These are phyloP conservation scores for Drosophila sucinea DNA, from an alignment of 1,140 invertebrate species.

Conservation along the genomic window DNA sequence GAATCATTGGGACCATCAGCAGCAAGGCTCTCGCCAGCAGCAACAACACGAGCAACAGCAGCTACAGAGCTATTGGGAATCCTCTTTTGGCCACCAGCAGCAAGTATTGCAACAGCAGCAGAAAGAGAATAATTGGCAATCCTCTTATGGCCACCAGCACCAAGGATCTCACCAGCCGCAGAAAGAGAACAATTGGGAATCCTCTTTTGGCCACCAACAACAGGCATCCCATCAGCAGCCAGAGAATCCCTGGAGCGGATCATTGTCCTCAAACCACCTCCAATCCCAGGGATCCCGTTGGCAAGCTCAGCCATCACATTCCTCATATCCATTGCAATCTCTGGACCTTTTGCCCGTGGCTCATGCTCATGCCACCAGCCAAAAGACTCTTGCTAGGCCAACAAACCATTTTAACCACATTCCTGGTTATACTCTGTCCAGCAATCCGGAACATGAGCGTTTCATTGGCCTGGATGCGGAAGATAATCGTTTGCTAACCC, in stretches of 20 bases:
- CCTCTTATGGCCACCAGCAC: not conserved
- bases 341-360: slow-evolving; percentile 46
- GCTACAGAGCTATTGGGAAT: no score
- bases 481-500: slow-evolving; percentile 36
- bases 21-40: no score
- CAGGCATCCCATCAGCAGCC: slow-evolving; percentile 24
- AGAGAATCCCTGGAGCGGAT: not conserved
- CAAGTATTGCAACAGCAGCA: no score
- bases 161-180: not conserved
- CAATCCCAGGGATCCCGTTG: not conserved
- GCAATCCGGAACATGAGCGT: slow-evolving; percentile 42
- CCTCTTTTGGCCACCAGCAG: no score
- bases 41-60: no score
- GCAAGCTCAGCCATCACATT: not conserved
- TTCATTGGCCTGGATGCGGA: slow-evolving; percentile 40
- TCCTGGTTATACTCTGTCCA: slow-evolving; percentile 40
- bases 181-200: not conserved
- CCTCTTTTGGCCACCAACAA: not conserved
- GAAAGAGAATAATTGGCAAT: no score
- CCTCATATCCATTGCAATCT: not conserved
- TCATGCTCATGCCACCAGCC: slow-evolving; percentile 28
- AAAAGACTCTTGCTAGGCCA: slow-evolving; percentile 34
- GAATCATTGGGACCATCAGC: not conserved
- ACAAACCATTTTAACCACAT: slow-evolving; percentile 34
- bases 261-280: no score